Conservation (phyloP, 2,797 vertebrate species). For the Otolemur crassicaudatus region DNA sequence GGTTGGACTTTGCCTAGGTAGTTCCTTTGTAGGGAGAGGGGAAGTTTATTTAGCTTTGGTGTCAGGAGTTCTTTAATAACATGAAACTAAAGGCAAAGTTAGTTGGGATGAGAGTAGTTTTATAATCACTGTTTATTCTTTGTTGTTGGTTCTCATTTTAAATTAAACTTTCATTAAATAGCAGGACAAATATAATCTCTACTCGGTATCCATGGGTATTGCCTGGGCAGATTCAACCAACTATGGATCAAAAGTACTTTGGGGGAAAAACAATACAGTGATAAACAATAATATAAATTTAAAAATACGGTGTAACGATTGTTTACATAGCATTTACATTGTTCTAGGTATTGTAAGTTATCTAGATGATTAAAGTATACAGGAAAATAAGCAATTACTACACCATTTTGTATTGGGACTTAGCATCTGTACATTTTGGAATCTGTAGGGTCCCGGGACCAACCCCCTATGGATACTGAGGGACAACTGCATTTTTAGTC, state of each 20-base stretch:
- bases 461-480: neutral
- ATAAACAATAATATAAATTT: neutral
- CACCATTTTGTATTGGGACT: neutral
- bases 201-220: neutral
- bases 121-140: neutral
- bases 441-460: neutral
- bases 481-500: neutral
- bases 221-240: neutral
- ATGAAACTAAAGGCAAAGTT: conserved; percentile 28
- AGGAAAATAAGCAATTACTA: neutral
- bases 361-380: neutral
- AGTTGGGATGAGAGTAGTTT: neutral
- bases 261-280: neutral
- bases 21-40: conserved; percentile 1
- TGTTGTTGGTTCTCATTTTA: conserved; percentile 40
- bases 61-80: neutral
- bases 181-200: neutral
- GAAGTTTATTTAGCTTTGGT: conserved; percentile 53
- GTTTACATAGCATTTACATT: neutral
- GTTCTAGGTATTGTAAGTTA: neutral
- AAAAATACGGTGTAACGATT: neutral
- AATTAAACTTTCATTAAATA: conserved; percentile 18
- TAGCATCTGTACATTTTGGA: neutral
- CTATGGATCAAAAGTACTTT: neutral
- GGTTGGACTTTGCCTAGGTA: conserved; percentile 36